A percentile compares a stretch with the other conserved stretches of the same genome.
Evolutionary conservation across 2,888 invertebrate genomes (phyloP).

Genomic region (Idaea straminata): DNA sequence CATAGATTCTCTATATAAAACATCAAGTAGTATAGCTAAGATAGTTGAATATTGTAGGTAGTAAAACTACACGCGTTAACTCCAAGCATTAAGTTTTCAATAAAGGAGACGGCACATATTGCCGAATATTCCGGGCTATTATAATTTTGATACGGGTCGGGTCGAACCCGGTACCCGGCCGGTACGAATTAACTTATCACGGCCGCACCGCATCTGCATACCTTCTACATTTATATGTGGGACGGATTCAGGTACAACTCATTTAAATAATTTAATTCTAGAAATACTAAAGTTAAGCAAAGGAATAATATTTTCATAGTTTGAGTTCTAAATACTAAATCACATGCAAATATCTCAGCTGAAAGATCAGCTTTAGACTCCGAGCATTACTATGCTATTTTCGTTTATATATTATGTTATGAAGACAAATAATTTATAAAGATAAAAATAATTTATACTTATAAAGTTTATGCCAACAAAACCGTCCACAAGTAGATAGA

Average conservation of each 20-base stretch:
- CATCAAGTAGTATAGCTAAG: too few species aligned
- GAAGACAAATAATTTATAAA: too few species aligned
- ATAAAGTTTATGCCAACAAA: too few species aligned
- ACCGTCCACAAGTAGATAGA: too few species aligned
- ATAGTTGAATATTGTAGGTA: neutral
- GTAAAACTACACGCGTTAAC: conserved; percentile 20
- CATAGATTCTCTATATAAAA: too few species aligned
- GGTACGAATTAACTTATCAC: conserved; percentile 79
- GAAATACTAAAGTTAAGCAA: neutral
- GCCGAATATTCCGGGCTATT: conserved; percentile 58
- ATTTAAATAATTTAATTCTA: neutral
- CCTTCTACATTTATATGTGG: conserved; percentile 70
- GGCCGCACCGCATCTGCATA: conserved; percentile 73
- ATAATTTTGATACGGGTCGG: conserved; percentile 77
- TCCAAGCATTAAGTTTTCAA: conserved; percentile 37
- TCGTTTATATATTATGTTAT: too few species aligned
- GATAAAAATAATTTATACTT: too few species aligned
- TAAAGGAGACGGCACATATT: conserved; percentile 59
- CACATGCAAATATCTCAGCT: too few species aligned
- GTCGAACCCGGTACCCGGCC: conserved; percentile 45
- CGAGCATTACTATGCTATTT: too few species aligned
- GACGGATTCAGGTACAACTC: conserved; percentile 44
- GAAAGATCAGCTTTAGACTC: too few species aligned
- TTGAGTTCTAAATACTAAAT: neutral
- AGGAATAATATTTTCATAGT: too few species aligned